Evolutionary conservation across 23 tunicate genomes (phyloP), one percentile per base, ranked within the genome.

Genomic region (Botrylloides violaceus): DNA sequence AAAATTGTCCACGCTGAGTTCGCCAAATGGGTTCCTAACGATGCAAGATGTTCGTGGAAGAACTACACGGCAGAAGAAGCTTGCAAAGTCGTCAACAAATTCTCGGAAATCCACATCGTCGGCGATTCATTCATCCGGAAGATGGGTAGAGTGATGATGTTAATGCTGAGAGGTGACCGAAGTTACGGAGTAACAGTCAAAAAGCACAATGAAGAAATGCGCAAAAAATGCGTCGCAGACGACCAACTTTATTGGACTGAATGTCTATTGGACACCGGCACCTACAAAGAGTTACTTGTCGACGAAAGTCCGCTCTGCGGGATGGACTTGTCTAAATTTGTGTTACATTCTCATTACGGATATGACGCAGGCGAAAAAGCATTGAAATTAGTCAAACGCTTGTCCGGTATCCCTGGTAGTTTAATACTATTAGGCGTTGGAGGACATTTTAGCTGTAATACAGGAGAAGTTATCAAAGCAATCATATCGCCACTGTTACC

Each of bases 51-150:
- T 64, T 15, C 1, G 21, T 30, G 43, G 29, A 28, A 38, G 9
- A 64, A 64, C 70, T 64, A 64, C 20, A 29, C 70, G 0, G 70
- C 70, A 64, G 70, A 18, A 7, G 43, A 64, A 64, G 70, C 70
- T 7, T 64, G 70, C 32, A n/a, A 64, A 30, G 70, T 64, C n/a
- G 20, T 27, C 7, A 32, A 64, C 60, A 29, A 9, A n/a, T 25
- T 21, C 29, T 7, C 64, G 2, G 65, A 77, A 22, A 36, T 83
- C 31, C 39, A 76, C 36, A 76, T 83, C 55, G 66, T 83, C 53
- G 89, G 89, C 4, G 89, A 83, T 71, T 83, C 89, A 2, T 65
- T 83, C 2, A 71, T 83, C 7, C 71, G 76, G n/a, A 83, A 83
- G n/a, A 76, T 76, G 89, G 72, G 30, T 38, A 61, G 70, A 1